Percentiles rank a stretch among this genome's conserved stretches.
Evolutionary conservation across 2,797 vertebrate species (phyloP).

Genomic region (Fistularia commersonii): DNA sequence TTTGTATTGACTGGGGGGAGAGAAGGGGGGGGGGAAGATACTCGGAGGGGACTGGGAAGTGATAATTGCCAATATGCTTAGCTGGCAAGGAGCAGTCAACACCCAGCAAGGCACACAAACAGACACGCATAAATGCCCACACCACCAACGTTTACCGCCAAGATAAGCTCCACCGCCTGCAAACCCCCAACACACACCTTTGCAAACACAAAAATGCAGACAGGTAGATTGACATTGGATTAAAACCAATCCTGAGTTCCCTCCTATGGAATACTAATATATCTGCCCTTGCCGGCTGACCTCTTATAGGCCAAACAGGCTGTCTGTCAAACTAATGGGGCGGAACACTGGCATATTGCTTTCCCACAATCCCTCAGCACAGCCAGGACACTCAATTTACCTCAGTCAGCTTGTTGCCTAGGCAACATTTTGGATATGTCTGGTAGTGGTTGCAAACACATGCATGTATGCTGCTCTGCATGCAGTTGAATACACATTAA

Average conservation of each 20-base stretch:
- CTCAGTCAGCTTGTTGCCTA: slow-evolving; percentile 76
- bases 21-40: slow-evolving; percentile 11
- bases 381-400: slow-evolving; percentile 73
- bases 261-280: slow-evolving; percentile 71
- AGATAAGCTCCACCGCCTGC: slow-evolving; percentile 37
- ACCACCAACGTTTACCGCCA: slow-evolving; percentile 40
- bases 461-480: slow-evolving; percentile 11
- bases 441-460: slow-evolving; percentile 47
- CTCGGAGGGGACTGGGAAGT: slow-evolving; percentile 60
- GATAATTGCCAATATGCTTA: slow-evolving; percentile 80
- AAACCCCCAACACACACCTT: slow-evolving; percentile 16
- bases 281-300: slow-evolving; percentile 74
- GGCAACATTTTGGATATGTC: slow-evolving; percentile 73
- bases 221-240: slow-evolving; percentile 63
- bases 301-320: slow-evolving; percentile 75
- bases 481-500: slow-evolving; percentile 17
- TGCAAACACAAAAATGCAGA: slow-evolving; percentile 19
- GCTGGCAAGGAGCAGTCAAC: slow-evolving; percentile 68
- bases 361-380: slow-evolving; percentile 72
- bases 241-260: slow-evolving; percentile 65
- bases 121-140: slow-evolving; percentile 10
- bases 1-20: slow-evolving; percentile 36
- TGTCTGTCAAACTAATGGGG: slow-evolving; percentile 78
- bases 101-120: slow-evolving; percentile 44
- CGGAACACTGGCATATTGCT: slow-evolving; percentile 76